These are phyloP conservation scores for Amblyopsis hoosieri DNA, from an alignment of 2,797 vertebrate genomes.

Conservation along the genomic window DNA sequence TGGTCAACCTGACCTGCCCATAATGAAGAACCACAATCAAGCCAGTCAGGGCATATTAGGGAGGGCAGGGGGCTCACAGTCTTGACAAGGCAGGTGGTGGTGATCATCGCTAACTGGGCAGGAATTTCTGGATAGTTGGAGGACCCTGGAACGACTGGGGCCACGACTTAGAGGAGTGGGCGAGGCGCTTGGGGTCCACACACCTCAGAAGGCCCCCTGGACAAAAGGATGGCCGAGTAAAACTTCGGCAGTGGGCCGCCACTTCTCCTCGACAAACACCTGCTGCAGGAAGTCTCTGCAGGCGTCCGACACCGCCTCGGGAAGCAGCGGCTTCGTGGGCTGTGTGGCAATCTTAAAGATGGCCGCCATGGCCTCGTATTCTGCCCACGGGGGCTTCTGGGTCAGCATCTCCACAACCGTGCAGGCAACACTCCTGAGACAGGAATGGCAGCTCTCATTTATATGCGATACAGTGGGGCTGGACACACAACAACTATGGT, in stretches of 20 bases:
- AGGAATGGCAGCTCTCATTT: background rate
- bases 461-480: background rate
- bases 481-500: too few species aligned
- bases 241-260: constrained; percentile 86
- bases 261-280: constrained; percentile 92
- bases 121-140: constrained; percentile 47
- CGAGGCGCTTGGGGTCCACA: constrained; percentile 16
- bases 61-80: constrained; percentile 31
- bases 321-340: constrained; percentile 89
- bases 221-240: constrained; percentile 88
- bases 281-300: constrained; percentile 88
- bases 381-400: constrained; percentile 92
- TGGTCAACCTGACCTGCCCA: constrained; percentile 42
- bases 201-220: constrained; percentile 82
- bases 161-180: constrained; percentile 31
- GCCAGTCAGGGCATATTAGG: constrained; percentile 53
- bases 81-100: constrained; percentile 71
- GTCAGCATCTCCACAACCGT: constrained; percentile 95
- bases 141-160: constrained; percentile 47
- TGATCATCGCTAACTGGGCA: constrained; percentile 55
- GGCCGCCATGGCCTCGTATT: constrained; percentile 93
- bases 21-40: constrained; percentile 31
- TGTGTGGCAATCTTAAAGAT: constrained; percentile 95
- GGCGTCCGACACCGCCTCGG: constrained; percentile 81
- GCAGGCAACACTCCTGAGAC: constrained; percentile 88